These are phyloP conservation scores for Cephus sareptanus DNA, from an alignment of 2,888 invertebrate genomes.

Conservation along the genomic window DNA sequence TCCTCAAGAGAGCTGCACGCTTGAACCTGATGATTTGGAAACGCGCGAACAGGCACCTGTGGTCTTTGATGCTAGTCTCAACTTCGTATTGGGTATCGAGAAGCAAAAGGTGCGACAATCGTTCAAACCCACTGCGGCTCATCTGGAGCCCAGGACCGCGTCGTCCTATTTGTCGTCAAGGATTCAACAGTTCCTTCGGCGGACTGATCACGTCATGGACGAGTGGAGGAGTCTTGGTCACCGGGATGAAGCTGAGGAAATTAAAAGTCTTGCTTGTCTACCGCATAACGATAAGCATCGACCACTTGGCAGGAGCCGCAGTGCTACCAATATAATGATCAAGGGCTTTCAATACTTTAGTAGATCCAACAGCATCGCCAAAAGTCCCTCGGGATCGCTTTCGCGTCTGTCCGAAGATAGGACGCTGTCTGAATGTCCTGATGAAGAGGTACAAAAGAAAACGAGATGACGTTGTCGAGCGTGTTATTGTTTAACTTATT, in stretches of 20 bases:
- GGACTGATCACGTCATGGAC: slow-evolving; percentile 90
- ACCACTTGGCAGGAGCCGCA: slow-evolving; percentile 68
- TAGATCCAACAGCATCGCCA: slow-evolving; percentile 57
- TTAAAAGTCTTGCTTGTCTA: slow-evolving; percentile 32
- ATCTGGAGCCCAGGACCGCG: slow-evolving; percentile 80
- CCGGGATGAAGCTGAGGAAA: slow-evolving; percentile 67
- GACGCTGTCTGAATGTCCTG: slow-evolving; percentile 55
- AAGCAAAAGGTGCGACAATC: slow-evolving; percentile 77
- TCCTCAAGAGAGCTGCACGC: slow-evolving; percentile 70
- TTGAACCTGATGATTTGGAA: slow-evolving; percentile 68
- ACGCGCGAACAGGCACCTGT: slow-evolving; percentile 81
- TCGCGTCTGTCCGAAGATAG: slow-evolving; percentile 44
- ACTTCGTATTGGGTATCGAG: slow-evolving; percentile 81
- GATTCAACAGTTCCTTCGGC: slow-evolving; percentile 82
- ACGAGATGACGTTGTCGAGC: not conserved
- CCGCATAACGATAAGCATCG: slow-evolving; percentile 31
- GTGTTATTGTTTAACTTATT: not conserved
- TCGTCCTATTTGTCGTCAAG: slow-evolving; percentile 80
- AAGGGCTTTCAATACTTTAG: slow-evolving; percentile 80
- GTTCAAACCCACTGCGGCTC: slow-evolving; percentile 80
- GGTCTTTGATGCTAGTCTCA: slow-evolving; percentile 84
- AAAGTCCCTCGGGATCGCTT: slow-evolving; percentile 48
- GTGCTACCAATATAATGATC: slow-evolving; percentile 85
- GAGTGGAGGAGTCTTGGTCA: slow-evolving; percentile 83
- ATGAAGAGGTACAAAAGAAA: slow-evolving; percentile 41